Evolutionary conservation across 2,888 invertebrate species (phyloP).

Genomic region (Rambutsinella grinnellia): DNA sequence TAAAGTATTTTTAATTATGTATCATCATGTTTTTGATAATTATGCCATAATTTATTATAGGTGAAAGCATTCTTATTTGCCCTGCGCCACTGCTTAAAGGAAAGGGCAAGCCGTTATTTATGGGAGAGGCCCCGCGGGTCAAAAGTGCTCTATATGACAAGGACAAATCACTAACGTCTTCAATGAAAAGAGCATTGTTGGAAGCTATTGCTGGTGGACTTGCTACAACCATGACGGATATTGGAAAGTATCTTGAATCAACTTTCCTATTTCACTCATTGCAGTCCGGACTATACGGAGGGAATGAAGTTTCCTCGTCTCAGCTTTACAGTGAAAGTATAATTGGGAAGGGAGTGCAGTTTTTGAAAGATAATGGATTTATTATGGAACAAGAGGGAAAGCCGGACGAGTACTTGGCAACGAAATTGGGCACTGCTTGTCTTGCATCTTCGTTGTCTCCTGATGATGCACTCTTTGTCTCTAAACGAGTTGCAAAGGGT

Average conservation of each 20-base stretch:
- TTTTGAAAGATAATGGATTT: too few relatives aligned
- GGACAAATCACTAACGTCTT: slow-evolving; percentile 68
- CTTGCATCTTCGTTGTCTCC: slow-evolving; percentile 94
- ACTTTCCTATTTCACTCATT: slow-evolving; percentile 74
- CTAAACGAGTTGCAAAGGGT: slow-evolving; percentile 88
- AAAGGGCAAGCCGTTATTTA: slow-evolving; percentile 79
- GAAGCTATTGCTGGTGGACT: slow-evolving; percentile 87
- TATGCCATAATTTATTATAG: too few relatives aligned
- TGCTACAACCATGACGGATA: slow-evolving; percentile 79
- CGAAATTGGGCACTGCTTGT: slow-evolving; percentile 92
- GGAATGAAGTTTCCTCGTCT: too few relatives aligned
- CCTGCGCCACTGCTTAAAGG: slow-evolving; percentile 80
- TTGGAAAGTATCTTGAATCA: slow-evolving; percentile 83
- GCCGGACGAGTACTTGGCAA: slow-evolving; percentile 78
- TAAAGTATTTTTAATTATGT: too few relatives aligned
- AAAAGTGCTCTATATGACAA: slow-evolving; percentile 59
- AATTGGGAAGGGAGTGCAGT: too few relatives aligned
- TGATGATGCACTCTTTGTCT: slow-evolving; percentile 87
- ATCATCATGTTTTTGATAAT: too few relatives aligned
- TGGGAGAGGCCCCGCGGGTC: slow-evolving; percentile 68
- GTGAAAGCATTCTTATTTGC: slow-evolving; percentile 94
- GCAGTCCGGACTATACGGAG: slow-evolving; percentile 67
- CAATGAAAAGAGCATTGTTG: slow-evolving; percentile 72
- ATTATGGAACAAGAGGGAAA: too few relatives aligned
- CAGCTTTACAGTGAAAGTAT: too few relatives aligned